Conservation (phyloP, 2,113 vertebrate genomes). For the Microtus pennsylvanicus region DNA sequence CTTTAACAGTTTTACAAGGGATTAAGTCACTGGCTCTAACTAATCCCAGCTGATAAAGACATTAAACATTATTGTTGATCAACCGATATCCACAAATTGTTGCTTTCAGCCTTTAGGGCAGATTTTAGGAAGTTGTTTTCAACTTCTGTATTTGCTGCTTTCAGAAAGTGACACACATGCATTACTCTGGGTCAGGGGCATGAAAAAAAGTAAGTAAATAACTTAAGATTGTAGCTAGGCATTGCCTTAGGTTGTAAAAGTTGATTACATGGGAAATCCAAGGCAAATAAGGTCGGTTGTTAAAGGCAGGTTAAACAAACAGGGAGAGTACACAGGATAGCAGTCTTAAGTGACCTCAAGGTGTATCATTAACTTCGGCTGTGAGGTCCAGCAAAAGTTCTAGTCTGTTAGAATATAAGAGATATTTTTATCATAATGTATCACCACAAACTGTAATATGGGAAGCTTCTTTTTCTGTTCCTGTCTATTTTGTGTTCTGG, state of each 20-base stretch:
- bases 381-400: background rate
- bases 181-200: background rate
- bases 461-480: background rate
- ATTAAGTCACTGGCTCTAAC: background rate
- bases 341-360: background rate
- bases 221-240: background rate
- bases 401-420: background rate
- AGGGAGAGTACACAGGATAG: background rate
- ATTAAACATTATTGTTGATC: background rate
- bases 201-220: background rate
- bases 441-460: background rate
- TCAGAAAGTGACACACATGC: background rate
- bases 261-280: background rate
- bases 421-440: background rate
- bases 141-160: background rate
- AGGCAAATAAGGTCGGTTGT: background rate
- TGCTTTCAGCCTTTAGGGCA: background rate
- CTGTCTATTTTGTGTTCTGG: background rate
- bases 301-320: background rate
- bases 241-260: background rate
- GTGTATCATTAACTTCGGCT: background rate
- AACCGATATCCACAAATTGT: background rate
- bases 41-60: background rate
- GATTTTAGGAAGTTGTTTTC: background rate
- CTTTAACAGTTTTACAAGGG: background rate